A percentile compares a stretch with the other conserved stretches of the same genome.
Conservation (phyloP, 2,113 vertebrate genomes). For the Hippocampus zosterae region DNA sequence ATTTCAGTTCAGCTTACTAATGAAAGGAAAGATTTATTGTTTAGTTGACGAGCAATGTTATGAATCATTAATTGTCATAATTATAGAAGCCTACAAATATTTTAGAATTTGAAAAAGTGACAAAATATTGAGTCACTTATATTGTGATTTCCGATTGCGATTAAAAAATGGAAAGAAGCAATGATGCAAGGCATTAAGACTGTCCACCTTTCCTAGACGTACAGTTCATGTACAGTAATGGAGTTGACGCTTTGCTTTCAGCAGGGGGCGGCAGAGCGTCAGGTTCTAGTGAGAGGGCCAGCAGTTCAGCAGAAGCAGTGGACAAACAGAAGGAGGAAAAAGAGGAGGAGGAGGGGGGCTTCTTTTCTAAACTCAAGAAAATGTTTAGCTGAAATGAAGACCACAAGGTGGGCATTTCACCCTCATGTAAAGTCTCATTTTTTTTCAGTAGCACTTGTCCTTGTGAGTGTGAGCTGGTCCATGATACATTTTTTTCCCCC, state of each 20-base stretch:
- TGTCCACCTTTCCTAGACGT: neutral
- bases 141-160: no score
- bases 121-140: no score
- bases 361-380: slow-evolving; percentile 70
- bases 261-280: slow-evolving; percentile 47
- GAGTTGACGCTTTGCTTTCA: slow-evolving; percentile 38
- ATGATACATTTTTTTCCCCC: no score
- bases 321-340: slow-evolving; percentile 43
- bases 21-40: no score
- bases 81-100: no score
- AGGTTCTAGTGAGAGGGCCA: slow-evolving; percentile 11
- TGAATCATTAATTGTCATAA: no score
- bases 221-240: neutral
- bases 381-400: slow-evolving; percentile 58
- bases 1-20: no score
- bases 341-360: slow-evolving; percentile 58
- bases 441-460: no score
- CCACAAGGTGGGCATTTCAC: slow-evolving; percentile 32
- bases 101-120: no score
- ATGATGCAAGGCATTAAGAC: no score
- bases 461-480: neutral
- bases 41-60: no score
- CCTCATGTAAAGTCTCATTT: no score
- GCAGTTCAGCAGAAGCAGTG: slow-evolving; percentile 30
- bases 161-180: neutral